Conservation (phyloP, 1,140 invertebrate species). For the Drosophila burlai region DNA sequence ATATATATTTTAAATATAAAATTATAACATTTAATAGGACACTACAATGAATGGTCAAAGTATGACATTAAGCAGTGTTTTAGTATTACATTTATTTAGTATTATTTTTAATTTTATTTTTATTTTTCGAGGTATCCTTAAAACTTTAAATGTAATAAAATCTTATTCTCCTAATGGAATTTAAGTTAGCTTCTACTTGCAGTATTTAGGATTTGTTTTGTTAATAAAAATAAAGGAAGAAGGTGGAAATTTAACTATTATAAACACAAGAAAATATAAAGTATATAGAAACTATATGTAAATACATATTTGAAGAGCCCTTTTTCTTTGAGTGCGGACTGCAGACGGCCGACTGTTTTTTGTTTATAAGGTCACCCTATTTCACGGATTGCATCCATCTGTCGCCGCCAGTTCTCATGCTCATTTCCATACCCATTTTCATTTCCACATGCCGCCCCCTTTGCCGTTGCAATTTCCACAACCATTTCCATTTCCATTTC, state of each 20-base stretch:
- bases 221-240: too few species aligned
- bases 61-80: too few species aligned
- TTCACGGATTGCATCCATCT: conserved; percentile 67
- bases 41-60: neutral
- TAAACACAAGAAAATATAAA: neutral
- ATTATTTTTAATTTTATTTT: too few species aligned
- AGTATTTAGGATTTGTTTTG: too few species aligned
- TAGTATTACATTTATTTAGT: too few species aligned
- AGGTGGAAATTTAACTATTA: neutral
- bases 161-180: too few species aligned
- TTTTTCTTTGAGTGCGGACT: conserved; percentile 25
- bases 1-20: neutral
- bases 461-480: neutral
- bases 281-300: neutral
- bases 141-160: too few species aligned
- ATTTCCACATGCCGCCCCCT: conserved; percentile 2
- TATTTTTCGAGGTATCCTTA: too few species aligned
- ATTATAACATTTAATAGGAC: neutral
- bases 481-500: conserved; percentile 32
- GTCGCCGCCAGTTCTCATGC: conserved; percentile 43
- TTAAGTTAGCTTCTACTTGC: too few species aligned
- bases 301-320: neutral
- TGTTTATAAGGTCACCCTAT: conserved; percentile 73
- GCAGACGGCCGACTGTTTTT: conserved; percentile 10
- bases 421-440: conserved; percentile 45